phyloP scores from a whole-genome alignment of 2,113 vertebrate genomes.

The Papio anubis region DNA sequence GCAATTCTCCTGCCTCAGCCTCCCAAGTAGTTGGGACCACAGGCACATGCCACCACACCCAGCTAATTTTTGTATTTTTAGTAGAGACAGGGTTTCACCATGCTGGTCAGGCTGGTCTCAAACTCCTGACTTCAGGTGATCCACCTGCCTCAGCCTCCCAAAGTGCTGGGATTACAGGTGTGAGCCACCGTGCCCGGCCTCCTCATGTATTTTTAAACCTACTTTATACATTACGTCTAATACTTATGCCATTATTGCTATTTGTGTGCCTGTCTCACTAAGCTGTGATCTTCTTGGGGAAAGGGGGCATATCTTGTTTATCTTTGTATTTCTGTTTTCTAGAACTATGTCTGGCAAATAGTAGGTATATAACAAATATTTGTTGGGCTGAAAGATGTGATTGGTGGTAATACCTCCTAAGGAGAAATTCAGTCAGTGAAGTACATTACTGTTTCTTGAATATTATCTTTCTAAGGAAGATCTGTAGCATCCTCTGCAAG shows the following conservation, averaged over 20 bases:
- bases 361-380: neutral
- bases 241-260: neutral
- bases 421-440: neutral
- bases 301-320: neutral
- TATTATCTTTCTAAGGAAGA: neutral
- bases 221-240: neutral
- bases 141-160: too few species aligned
- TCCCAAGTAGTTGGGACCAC: too few species aligned
- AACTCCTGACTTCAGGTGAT: too few species aligned
- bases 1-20: too few species aligned
- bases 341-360: neutral
- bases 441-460: conserved; percentile 6
- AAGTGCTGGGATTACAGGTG: too few species aligned
- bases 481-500: neutral
- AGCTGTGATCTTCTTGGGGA: neutral
- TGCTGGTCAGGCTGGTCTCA: too few species aligned
- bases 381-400: neutral
- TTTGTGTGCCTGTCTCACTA: neutral
- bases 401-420: neutral
- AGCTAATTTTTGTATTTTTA: too few species aligned
- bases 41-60: too few species aligned
- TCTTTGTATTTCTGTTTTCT: conserved; percentile 5
- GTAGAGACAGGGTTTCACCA: too few species aligned
- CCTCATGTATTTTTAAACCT: neutral
- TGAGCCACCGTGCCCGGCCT: neutral